Percentiles rank a stretch among this genome's conserved stretches.
Evolutionary conservation across 2,797 vertebrate genomes (phyloP).

Genomic region (Channa striata): DNA sequence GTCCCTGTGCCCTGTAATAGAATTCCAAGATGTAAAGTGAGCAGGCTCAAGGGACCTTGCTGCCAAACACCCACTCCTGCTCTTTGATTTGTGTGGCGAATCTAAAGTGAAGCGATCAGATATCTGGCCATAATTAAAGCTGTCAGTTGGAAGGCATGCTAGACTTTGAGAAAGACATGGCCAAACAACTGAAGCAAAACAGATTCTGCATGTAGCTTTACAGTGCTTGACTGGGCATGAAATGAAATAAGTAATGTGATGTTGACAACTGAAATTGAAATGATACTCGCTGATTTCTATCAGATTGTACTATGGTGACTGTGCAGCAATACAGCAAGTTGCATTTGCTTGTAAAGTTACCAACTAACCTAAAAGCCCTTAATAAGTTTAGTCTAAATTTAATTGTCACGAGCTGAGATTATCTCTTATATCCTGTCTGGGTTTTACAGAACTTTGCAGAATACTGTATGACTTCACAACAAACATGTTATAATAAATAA

Average conservation of each 20-base stretch:
- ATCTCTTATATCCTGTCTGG: not conserved
- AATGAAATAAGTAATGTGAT: slow-evolving; percentile 99
- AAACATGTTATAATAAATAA: not conserved
- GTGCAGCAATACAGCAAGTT: slow-evolving; percentile 20
- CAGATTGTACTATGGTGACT: slow-evolving; percentile 68
- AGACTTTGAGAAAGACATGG: slow-evolving; percentile 91
- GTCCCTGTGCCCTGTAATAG: slow-evolving; percentile 53
- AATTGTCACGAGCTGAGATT: not conserved
- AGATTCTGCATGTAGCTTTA: slow-evolving; percentile 94
- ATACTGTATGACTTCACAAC: not conserved
- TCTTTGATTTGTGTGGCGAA: slow-evolving; percentile 81
- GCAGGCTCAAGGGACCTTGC: slow-evolving; percentile 52
- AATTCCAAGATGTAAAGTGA: slow-evolving; percentile 62
- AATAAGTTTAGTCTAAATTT: not conserved
- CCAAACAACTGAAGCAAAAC: slow-evolving; percentile 95
- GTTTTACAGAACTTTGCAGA: not conserved
- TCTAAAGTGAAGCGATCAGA: slow-evolving; percentile 92
- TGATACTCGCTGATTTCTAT: slow-evolving; percentile 94
- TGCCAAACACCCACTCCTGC: slow-evolving; percentile 45
- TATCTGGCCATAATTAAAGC: slow-evolving; percentile 96
- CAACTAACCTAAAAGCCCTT: no score
- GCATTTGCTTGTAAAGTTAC: slow-evolving; percentile 19
- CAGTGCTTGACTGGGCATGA: slow-evolving; percentile 97
- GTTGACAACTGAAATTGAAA: slow-evolving; percentile 99
- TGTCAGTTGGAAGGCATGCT: slow-evolving; percentile 94